Evolutionary conservation across 2,797 vertebrate species (phyloP), one percentile per base, ranked within the genome.

Genomic region (Siniperca obscura): DNA sequence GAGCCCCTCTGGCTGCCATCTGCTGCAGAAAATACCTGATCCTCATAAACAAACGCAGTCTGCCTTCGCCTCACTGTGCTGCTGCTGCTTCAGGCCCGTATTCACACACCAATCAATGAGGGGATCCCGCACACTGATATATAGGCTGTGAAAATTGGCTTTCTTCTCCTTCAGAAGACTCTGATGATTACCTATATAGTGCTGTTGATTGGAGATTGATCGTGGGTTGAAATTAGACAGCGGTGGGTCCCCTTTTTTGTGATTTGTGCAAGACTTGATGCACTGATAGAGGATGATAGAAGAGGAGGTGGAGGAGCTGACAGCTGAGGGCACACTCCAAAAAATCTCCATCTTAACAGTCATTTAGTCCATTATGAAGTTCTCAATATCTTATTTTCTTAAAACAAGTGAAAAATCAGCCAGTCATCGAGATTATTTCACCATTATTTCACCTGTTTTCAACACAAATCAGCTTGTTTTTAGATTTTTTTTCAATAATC

Each of bases 171-270:
- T 56, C 84, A 87, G 86, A 85, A 90, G 87, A 89, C 90, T 90
- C 56, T 91, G 87, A 89, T 94, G 92, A 91, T 94, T 94, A 94
- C 91, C 87, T 87, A 71, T 83, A 90, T 79, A 38, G 78, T 30
- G 64, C 74, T 83, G 90, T 75, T 95, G 94, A 95, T 94, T 94
- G 90, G 91, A 90, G 91, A 95, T 94, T 95, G 94, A 95, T 94
- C 92, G 89, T 38, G 40, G 85, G 76, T 76, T 89, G 89, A 78
- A 93, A 94, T 94, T 93, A 94, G 92, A 88, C 86, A 84, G 91
- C 71, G 53, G 81, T 81, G 65, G 81, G 83, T 73, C 78, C 70
- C 57, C 64, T 81, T 81, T 82, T 89, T 57, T 89, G 79, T 84
- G 90, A 93, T 91, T 89, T 87, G 91, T 79, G 78, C 55, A 22